These are phyloP conservation scores for Cetoscarus ocellatus DNA, from an alignment of 2,797 vertebrate genomes.

Conservation along the genomic window DNA sequence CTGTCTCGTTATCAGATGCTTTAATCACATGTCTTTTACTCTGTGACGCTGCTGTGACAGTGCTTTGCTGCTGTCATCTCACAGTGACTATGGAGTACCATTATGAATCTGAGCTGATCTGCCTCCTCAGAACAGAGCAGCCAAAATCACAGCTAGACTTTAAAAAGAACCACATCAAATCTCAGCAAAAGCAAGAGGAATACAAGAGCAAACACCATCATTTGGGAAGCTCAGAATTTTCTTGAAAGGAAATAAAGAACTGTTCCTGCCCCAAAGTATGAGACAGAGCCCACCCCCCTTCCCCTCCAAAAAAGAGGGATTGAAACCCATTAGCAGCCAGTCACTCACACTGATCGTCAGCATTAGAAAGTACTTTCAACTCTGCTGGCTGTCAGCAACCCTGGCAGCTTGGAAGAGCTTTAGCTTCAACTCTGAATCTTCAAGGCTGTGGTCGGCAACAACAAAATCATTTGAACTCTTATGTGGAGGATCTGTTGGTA, in stretches of 20 bases:
- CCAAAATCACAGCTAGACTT: constrained; percentile 52
- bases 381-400: constrained; percentile 81
- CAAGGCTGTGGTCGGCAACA: constrained; percentile 71
- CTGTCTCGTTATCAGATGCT: constrained; percentile 65
- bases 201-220: constrained; percentile 63
- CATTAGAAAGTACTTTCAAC: constrained; percentile 83
- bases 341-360: constrained; percentile 79
- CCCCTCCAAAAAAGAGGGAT: constrained; percentile 46
- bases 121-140: constrained; percentile 46
- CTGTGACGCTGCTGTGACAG: constrained; percentile 48
- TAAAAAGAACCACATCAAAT: constrained; percentile 42
- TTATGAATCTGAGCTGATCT: constrained; percentile 42
- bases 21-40: constrained; percentile 66
- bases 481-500: constrained; percentile 78
- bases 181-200: constrained; percentile 43
- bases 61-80: constrained; percentile 57
- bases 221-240: constrained; percentile 66
- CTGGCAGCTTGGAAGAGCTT: constrained; percentile 78
- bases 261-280: constrained; percentile 42
- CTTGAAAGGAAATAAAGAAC: constrained; percentile 59
- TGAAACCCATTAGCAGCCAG: constrained; percentile 79
- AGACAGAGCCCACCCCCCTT: constrained; percentile 6
- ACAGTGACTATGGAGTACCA: constrained; percentile 33
- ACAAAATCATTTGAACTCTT: constrained; percentile 81
- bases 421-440: constrained; percentile 72